phyloP scores from a whole-genome alignment of 2,888 invertebrate genomes.

The Villa cingulata region DNA sequence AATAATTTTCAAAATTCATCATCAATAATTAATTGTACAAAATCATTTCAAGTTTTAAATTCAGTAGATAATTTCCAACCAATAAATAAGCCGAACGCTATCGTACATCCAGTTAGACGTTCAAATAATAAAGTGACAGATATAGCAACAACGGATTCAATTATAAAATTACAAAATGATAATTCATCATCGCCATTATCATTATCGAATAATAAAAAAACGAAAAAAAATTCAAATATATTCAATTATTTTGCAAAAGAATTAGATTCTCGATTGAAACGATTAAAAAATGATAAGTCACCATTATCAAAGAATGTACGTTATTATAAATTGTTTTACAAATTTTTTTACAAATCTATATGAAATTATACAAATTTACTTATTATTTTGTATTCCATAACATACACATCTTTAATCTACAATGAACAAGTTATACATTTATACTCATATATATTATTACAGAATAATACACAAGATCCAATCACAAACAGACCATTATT shows the following conservation, averaged over 20 bases:
- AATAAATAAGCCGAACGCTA: constrained; percentile 39
- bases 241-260: constrained; percentile 51
- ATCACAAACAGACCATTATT: constrained; percentile 46
- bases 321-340: too few species aligned
- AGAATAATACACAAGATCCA: constrained; percentile 22
- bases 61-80: constrained; percentile 19
- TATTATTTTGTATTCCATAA: not conserved
- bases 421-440: too few species aligned
- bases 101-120: constrained; percentile 42
- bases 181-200: too few species aligned
- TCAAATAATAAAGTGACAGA: constrained; percentile 11
- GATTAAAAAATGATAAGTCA: constrained; percentile 48
- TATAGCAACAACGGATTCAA: constrained; percentile 1
- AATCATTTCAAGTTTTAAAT: constrained; percentile 22
- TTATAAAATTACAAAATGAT: too few species aligned
- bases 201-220: not conserved
- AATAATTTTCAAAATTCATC: constrained; percentile 2
- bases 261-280: constrained; percentile 55
- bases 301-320: constrained; percentile 18
- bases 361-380: too few species aligned
- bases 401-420: too few species aligned
- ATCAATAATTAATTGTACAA: not conserved
- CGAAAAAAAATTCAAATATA: not conserved
- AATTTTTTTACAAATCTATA: too few species aligned
- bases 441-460: too few species aligned